Evolutionary conservation across 1,140 invertebrate species (phyloP), one percentile per base, ranked within the genome.

Genomic region (Coelopa frigida): DNA sequence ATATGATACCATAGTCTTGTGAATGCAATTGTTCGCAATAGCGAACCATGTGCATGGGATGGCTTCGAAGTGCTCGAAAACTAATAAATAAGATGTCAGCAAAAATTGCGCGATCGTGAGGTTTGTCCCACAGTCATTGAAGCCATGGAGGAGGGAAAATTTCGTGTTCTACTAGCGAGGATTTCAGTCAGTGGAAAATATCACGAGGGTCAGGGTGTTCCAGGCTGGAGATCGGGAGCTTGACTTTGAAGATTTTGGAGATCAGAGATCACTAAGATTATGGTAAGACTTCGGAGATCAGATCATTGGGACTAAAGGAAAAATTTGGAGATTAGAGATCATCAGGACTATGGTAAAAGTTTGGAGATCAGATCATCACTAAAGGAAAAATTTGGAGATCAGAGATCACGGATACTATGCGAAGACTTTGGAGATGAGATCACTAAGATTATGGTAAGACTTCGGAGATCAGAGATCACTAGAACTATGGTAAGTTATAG

Each of bases 401-500:
- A 37, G 18, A 6, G 32, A n/a, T 33, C 32, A n/a, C 18, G 6
- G 14, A 15, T 11, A 11, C 14, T 15, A 33, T 33, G 32, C 3
- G 18, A 33, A 15, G 18, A 17, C 5, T 33, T n/a, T n/a, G 18
- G 5, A 33, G 7, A 29, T 29, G n/a, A 8, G 27, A 7, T 8
- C 27, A n/a, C n/a, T 29, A 8, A 29, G 7, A 29, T 8, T n/a
- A 8, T 29, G n/a, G 7, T 29, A 29, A 8, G 27, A 7, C n/a
- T 29, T n/a, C 7, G 27, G 27, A 29, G 7, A 29, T 8, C 31
- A 27, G 27, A 29, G 7, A 29, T 8, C 31, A 27, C 20, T 17
- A 27, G 24, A 41, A 41, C 23, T 41, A 27, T 18, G 39, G 24
- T 27, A 11, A 5, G 24, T 41, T 41, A 26, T 41, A 12, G 12